Base-by-base conservation (phyloP, 2,888 invertebrate genomes). In the Drosophila antonietae region DNA sequence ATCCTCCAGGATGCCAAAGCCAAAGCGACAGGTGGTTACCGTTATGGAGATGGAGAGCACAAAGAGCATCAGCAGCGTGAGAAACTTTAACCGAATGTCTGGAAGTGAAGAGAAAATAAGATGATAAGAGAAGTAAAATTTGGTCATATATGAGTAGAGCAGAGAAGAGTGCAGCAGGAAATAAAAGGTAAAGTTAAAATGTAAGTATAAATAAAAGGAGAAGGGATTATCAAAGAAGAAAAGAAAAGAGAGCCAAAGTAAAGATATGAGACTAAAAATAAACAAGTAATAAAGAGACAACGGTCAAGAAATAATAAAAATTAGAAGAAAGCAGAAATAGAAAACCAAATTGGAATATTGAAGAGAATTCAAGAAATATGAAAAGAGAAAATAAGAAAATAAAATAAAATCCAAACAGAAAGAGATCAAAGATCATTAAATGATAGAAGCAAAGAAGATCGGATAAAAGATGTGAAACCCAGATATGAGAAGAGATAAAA, bases 11-110 rank as follows among this genome's bases (percentile, higher is more conserved):
- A 97, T 96, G 15, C 96, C 97, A 56, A 97, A 95, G 6, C 98
- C 98, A 93, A 98, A 98, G 68, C 97, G 95, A 79, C 96, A 94
- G 3, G 95, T 94, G 2, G 97, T 97, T 52, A 98, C 96, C 7
- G 95, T 93, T 23, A 96, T 94, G 68, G 95, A 95, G 58, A 97
- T 95, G 31, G 95, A 93, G 12, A 97, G 93, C 5, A 98, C 97
- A 14, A 98, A 95, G 23, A 96, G 93, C 94, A 98, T 97, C 64
- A 98, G 93, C 41, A 97, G 94, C 0, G 98, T 98, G 79, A 98
- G 93, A 93, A 98, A 98, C 92, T 98, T 97, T 69, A 99, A 94
- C 58, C 99, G 94, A 91, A 98, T 95, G 94, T 98, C 98, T 98
- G 43, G 1, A 74, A 51, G 20, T 12, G 14, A 1, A 8, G 33